Conservation (phyloP, 2,797 vertebrate genomes). For the Geotria australis region DNA sequence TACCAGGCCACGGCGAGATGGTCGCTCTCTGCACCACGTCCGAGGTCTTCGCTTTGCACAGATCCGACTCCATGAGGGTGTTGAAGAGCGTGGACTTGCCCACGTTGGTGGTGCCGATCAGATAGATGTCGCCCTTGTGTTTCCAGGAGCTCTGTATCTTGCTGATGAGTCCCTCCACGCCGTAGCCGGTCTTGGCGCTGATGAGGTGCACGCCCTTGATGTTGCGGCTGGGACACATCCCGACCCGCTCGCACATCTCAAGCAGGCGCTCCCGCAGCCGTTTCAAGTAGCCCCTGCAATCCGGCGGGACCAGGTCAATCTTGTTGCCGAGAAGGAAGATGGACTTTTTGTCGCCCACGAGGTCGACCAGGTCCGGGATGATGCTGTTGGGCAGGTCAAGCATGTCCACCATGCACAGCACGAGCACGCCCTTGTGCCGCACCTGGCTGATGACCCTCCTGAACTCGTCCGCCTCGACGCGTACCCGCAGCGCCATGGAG, state of each 20-base stretch:
- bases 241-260: conserved; percentile 12
- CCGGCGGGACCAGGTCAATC: conserved; percentile 33
- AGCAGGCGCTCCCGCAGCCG: conserved; percentile 17
- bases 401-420: conserved; percentile 43
- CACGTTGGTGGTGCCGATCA: conserved; percentile 44
- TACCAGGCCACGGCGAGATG: conserved; percentile 63
- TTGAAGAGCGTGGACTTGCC: conserved; percentile 87
- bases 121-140: conserved; percentile 43
- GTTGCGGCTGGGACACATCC: conserved; percentile 7
- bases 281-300: conserved; percentile 20
- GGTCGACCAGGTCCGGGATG: conserved; percentile 13
- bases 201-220: conserved; percentile 34
- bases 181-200: conserved; percentile 67
- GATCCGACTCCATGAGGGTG: conserved; percentile 39
- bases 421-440: conserved; percentile 18
- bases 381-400: conserved; percentile 38
- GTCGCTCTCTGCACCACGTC: conserved; percentile 35
- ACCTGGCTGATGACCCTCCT: conserved; percentile 12
- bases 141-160: conserved; percentile 41
- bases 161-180: conserved; percentile 37
- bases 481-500: conserved; percentile 18
- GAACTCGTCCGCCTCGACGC: conserved; percentile 21
- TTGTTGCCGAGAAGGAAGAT: conserved; percentile 53
- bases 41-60: conserved; percentile 34
- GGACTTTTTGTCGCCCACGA: conserved; percentile 21